Evolutionary conservation across 2,888 invertebrate species (phyloP), one percentile per base, ranked within the genome.

Genomic region (Eurytoma californica): DNA sequence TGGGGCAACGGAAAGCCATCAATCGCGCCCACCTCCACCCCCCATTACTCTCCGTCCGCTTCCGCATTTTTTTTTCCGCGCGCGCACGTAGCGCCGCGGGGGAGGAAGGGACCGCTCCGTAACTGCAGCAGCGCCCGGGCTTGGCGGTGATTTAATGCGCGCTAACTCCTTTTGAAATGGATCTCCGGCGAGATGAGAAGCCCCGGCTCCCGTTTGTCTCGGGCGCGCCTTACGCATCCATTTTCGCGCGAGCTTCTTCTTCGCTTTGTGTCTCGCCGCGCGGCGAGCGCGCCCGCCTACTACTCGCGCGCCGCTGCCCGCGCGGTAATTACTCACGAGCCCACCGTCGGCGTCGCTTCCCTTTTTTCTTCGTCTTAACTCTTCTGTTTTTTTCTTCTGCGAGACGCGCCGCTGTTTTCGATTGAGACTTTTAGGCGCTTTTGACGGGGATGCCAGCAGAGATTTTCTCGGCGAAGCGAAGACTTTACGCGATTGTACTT

Each of bases 91-190:
- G 28, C 58, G 69, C 20, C 53, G 53, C 14, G 53, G 14, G 53
- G n/a, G 7, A 53, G 53, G 14, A 3, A 53, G 39, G 7, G 5
- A 7, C 5, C 39, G 30, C 30, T 3, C 39, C 39, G 39, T 3
- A 30, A 3, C 39, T 39, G 39, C 7, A 39, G 39, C 39, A 0
- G 39, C 5, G 7, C 5, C 5, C 5, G 47, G 30, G n/a, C 28
- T 20, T 30, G 61, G 12, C 63, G 66, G 66, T 73, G 73, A 73
- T 73, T 66, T 73, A 73, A 73, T 66, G 73, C 73, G 66, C 47
- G 65, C 72, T 73, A 73, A 73, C 73, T 73, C 73, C 49, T 73
- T 73, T 73, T 66, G 53, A 72, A 72, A 72, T 72, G 72, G 72
- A 66, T 66, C 57, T 73, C 57, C 73, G 39, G 28, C 57, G 66